Conservation (phyloP, 2,113 vertebrate species). For the Ascaphus truei region DNA sequence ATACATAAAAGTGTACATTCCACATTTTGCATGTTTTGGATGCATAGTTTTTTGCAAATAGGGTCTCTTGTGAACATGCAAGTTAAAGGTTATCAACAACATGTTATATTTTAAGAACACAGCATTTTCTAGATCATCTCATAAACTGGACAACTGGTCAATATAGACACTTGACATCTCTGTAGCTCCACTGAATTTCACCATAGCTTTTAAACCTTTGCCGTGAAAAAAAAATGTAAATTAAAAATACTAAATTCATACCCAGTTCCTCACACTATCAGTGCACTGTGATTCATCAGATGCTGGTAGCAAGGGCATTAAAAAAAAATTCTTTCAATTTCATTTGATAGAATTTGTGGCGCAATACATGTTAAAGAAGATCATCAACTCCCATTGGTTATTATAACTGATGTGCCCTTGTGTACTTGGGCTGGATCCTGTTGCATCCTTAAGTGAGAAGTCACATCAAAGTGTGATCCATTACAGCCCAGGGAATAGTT, state of each 20-base stretch:
- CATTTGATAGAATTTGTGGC: constrained; percentile 52
- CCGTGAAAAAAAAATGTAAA: constrained; percentile 42
- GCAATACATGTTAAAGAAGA: constrained; percentile 50
- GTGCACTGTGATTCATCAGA: constrained; percentile 58
- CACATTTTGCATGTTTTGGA: constrained; percentile 31
- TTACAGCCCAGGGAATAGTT: constrained; percentile 84
- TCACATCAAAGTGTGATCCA: constrained; percentile 83
- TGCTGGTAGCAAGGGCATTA: constrained; percentile 58
- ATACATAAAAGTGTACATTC: constrained; percentile 30
- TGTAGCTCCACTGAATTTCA: constrained; percentile 43
- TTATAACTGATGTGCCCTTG: constrained; percentile 95
- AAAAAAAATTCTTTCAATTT: constrained; percentile 56
- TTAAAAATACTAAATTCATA: constrained; percentile 38
- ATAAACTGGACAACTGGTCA: constrained; percentile 37
- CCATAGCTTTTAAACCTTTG: constrained; percentile 37
- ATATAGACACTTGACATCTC: constrained; percentile 25
- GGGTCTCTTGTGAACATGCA: background rate
- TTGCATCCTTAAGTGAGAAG: constrained; percentile 87
- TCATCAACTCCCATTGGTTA: constrained; percentile 93
- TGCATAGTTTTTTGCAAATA: constrained; percentile 40
- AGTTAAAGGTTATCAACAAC: constrained; percentile 28
- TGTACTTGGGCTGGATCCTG: constrained; percentile 82
- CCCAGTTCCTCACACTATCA: constrained; percentile 44
- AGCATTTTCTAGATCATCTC: constrained; percentile 4
- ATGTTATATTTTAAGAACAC: background rate